phyloP scores from a whole-genome alignment of 2,113 vertebrate genomes.

The Abramis brama region DNA sequence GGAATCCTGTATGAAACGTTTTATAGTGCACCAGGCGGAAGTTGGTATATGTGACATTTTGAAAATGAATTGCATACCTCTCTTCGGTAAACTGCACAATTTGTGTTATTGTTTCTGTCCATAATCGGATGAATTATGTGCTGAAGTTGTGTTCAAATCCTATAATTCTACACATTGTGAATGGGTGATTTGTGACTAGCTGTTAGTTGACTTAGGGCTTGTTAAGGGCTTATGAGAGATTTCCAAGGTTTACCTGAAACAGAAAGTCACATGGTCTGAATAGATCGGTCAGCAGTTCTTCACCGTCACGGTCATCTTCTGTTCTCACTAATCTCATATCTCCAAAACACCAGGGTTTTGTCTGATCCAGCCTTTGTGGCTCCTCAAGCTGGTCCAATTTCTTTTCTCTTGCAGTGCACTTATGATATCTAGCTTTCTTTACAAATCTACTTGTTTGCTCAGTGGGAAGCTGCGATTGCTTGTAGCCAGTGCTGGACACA shows the following conservation, averaged over 20 bases:
- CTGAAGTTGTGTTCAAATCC: background rate
- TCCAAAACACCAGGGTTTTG: background rate
- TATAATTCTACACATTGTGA: conserved; percentile 37
- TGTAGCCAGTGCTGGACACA: background rate
- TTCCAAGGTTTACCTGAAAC: conserved; percentile 74
- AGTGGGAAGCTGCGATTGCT: background rate
- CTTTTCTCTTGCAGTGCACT: background rate
- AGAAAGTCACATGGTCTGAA: conserved; percentile 69
- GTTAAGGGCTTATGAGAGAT: conserved; percentile 75
- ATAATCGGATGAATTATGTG: background rate
- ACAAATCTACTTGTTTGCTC: background rate
- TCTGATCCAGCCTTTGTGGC: background rate
- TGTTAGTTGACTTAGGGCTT: conserved; percentile 57
- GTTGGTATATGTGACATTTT: background rate
- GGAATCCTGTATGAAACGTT: background rate
- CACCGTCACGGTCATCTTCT: background rate
- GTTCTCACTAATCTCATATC: background rate
- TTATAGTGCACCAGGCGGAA: background rate
- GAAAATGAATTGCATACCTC: background rate
- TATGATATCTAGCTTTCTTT: background rate
- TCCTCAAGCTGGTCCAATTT: background rate
- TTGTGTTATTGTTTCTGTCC: background rate
- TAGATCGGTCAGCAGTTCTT: conserved; percentile 61
- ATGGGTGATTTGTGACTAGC: conserved; percentile 48
- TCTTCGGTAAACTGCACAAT: background rate